Evolutionary conservation across 1,140 invertebrate genomes (phyloP).

Genomic region (Drosophila santomea): DNA sequence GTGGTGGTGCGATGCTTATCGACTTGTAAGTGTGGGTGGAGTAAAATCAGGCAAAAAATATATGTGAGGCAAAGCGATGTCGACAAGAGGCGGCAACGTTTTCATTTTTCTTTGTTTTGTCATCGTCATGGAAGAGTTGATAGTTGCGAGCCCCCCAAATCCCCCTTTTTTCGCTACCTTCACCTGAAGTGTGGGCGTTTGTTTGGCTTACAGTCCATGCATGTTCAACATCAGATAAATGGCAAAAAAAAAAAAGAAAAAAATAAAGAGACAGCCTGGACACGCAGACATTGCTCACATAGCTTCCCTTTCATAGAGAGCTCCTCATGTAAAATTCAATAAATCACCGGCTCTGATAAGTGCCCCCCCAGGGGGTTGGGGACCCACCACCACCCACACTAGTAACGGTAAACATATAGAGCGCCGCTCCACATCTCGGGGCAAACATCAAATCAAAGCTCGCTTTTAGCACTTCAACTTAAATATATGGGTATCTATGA

Average conservation of each 20-base stretch:
- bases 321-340: slow-evolving; percentile 81
- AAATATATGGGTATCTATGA: slow-evolving; percentile 43
- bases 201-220: slow-evolving; percentile 70
- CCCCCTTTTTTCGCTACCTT: background rate
- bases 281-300: slow-evolving; percentile 61
- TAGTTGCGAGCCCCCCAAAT: slow-evolving; percentile 29
- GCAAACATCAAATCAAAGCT: slow-evolving; percentile 63
- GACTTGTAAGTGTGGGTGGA: slow-evolving; percentile 33
- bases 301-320: slow-evolving; percentile 57
- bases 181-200: slow-evolving; percentile 73
- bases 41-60: slow-evolving; percentile 28
- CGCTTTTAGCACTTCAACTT: slow-evolving; percentile 75
- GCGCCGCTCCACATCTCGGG: slow-evolving; percentile 14
- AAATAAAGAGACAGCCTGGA: slow-evolving; percentile 45
- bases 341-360: slow-evolving; percentile 72
- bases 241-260: slow-evolving; percentile 59
- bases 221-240: slow-evolving; percentile 83
- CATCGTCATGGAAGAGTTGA: slow-evolving; percentile 81
- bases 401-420: slow-evolving; percentile 41
- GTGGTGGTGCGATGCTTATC: slow-evolving; percentile 51
- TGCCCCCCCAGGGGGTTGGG: slow-evolving; percentile 29
- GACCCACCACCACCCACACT: slow-evolving; percentile 48
- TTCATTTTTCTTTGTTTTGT: slow-evolving; percentile 67
- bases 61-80: slow-evolving; percentile 49
- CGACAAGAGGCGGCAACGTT: slow-evolving; percentile 78